Evolutionary conservation across 2,797 vertebrate species (phyloP), one percentile per base, ranked within the genome.

Genomic region (Clarias platycephalus): DNA sequence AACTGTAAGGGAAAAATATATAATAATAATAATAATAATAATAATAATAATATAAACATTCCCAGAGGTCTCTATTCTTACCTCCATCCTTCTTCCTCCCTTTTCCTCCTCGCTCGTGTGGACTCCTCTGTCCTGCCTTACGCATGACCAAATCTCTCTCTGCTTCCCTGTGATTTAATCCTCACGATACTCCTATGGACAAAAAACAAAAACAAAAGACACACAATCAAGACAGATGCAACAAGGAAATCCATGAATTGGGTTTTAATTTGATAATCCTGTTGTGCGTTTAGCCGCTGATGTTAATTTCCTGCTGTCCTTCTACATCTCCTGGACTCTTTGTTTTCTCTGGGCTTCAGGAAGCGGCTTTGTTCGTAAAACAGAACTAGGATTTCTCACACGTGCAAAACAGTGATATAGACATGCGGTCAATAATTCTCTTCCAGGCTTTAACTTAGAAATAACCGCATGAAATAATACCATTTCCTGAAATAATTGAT

Each of bases 31-130:
- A 44, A 44, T 44, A 44, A 44, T 44, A 44, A 44, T 44, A 44
- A 9, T 44, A 44, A 44, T 44, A 9, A 44, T 9, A 44, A 44
- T 49, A 49, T 40, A 49, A 49, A 49, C 44, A 49, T 12, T 49
- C 44, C 44, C 10, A 49, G 0, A 28, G 24, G 34, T 5, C 18
- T 70, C 9, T 10, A 0, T 83, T 79, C 76, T 75, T 83, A 90
- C 89, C 86, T 81, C 83, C 53, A 13, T 89, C 85, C 58, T 82
- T 88, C 67, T 81, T 86, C 60, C 82, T 84, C 9, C 84, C 74
- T 80, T 76, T 84, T 28, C 80, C 86, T 84, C 87, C 89, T 84
- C 67, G 79, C 16, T 86, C 85, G 63, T 78, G 85, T 37, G 82
- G 60, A 31, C 55, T 86, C 76, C 87, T 87, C 62, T 84, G 82